Base-by-base conservation (phyloP, 2,888 invertebrate species). In the Caprella mutica region DNA sequence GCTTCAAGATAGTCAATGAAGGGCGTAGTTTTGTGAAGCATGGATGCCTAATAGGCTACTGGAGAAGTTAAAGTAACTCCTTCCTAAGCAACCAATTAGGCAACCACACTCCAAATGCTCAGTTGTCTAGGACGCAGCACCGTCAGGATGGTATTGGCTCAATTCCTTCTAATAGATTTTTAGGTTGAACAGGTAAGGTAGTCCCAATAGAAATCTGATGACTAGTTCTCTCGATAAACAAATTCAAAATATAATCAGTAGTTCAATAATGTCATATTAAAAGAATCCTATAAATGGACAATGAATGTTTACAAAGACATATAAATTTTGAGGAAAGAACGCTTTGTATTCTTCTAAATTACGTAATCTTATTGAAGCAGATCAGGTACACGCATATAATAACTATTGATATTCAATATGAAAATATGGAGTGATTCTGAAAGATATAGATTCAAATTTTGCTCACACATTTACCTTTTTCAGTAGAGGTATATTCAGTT, bases 401-500 rank as follows among this genome's bases (percentile, higher is more conserved):
- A 8, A 42, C 17, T 8, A 12, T 12, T 8, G 8, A 17, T 12
- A 12, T 8, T 12, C 17, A 9, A 8, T 12, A 42, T 8, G 8
- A 8, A 12, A 42, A n/a, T 42, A 8, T 42, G 12, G 8, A n/a
- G 8, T 42, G 8, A 8, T 14, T 35, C n/a, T 12, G 35, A 12
- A 14, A 14, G 9, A 35, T 12, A 35, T 35, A 12, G 14, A 35
- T 12, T 35, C 9, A 14, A 14, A 35, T 12, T 35, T 14, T 12
- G 9, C n/a, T 14, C 35, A 1, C 2, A 29, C 24, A 9, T 44
- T 54, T 74, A 89, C 91, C 81, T 89, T 91, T 76, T 91, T 86
- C 67, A 92, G 78, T 67, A 92, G 77, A 73, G 86, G 86, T 73
- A 81, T 85, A 52, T 86, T 85, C 67, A 91, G 76, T 73, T 80